Evolutionary conservation across 2,888 invertebrate genomes (phyloP).

Genomic region (Rhagonycha fulva): DNA sequence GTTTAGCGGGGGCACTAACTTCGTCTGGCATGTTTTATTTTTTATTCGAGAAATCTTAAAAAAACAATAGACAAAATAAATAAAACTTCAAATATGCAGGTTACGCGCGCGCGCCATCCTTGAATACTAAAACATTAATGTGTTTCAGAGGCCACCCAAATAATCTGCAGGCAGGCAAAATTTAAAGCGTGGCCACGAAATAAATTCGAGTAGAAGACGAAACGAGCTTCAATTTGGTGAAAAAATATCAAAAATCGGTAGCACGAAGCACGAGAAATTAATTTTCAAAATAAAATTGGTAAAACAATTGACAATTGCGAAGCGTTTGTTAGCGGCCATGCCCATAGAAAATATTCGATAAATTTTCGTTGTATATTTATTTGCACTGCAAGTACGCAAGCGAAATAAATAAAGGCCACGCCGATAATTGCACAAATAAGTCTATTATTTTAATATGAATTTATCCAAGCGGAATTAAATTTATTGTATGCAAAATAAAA

Average conservation of each 20-base stretch:
- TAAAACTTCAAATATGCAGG: not conserved
- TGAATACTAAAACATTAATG: not conserved
- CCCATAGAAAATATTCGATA: not conserved
- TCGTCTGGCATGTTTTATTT: not conserved
- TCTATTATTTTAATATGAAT: not conserved
- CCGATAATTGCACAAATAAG: not conserved
- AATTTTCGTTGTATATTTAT: not conserved
- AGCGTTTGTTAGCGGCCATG: slow-evolving; percentile 1
- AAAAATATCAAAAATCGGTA: not conserved
- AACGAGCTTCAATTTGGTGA: not conserved
- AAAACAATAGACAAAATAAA: not conserved
- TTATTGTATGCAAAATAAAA: not conserved
- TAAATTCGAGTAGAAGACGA: not conserved
- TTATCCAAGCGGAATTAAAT: not conserved
- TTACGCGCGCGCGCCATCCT: slow-evolving; percentile 2
- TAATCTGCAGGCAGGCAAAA: not conserved
- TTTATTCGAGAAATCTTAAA: not conserved
- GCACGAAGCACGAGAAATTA: not conserved
- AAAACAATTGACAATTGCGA: not conserved
- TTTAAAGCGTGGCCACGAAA: not conserved
- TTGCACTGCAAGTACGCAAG: not conserved
- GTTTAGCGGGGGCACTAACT: not conserved
- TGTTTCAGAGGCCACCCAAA: not conserved
- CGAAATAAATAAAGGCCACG: not conserved
- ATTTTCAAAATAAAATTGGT: not conserved